Conservation (phyloP, 2,888 invertebrate genomes). For the Lasioglossum morio region DNA sequence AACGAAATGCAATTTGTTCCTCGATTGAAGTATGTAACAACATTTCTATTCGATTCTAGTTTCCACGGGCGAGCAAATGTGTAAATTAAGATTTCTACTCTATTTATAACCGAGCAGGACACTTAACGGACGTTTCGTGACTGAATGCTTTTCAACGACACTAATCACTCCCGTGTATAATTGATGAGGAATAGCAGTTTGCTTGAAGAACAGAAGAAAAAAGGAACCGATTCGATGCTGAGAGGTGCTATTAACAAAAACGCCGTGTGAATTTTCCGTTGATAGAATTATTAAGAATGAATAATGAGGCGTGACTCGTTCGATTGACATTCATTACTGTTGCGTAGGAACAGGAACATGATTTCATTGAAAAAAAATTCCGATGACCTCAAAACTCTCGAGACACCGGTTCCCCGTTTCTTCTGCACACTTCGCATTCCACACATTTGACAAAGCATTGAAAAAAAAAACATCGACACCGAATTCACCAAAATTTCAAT, state of each 20-base stretch:
- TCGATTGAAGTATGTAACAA: not conserved
- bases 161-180: not conserved
- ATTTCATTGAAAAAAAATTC: constrained; percentile 20
- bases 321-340: constrained; percentile 1
- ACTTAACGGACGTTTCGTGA: not conserved
- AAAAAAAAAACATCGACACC: not conserved
- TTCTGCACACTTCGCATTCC: not conserved
- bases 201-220: too few relatives aligned
- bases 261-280: not conserved
- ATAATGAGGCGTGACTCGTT: constrained; percentile 4
- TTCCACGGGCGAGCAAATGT: not conserved
- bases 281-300: constrained; percentile 8
- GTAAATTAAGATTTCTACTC: not conserved
- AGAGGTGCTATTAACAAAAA: not conserved
- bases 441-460: not conserved
- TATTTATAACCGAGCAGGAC: not conserved
- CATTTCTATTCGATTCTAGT: not conserved
- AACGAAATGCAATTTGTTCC: not conserved
- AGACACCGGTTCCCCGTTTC: not conserved
- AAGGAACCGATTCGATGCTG: not conserved
- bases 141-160: not conserved
- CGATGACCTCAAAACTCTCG: constrained; percentile 30
- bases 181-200: not conserved
- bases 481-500: not conserved
- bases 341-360: not conserved